Percentiles rank a stretch among this genome's conserved stretches.
Evolutionary conservation across 1,140 invertebrate species (phyloP).

Genomic region (Heliconius melpomene): DNA sequence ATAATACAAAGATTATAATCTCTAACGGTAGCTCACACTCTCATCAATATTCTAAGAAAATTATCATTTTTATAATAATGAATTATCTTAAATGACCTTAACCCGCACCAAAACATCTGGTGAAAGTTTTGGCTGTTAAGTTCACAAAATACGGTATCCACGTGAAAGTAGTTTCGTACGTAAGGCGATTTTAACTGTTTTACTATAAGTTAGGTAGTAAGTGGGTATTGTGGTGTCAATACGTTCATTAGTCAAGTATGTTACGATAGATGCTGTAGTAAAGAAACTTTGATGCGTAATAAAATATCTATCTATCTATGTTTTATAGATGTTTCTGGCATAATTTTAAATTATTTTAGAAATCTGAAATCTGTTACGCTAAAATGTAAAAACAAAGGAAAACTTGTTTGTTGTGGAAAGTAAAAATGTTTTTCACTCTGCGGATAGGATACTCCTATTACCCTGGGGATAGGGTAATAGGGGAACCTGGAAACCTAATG

Average conservation of each 20-base stretch:
- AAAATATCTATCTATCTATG: no score
- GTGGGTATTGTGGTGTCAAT: not conserved
- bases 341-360: no score
- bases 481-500: no score
- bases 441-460: no score
- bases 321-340: no score
- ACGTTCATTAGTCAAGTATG: not conserved
- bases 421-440: no score
- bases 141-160: slow-evolving; percentile 28
- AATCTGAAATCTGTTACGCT: no score
- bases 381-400: no score
- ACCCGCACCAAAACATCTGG: slow-evolving; percentile 27
- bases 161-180: slow-evolving; percentile 17
- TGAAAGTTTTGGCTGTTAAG: slow-evolving; percentile 23
- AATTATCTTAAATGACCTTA: slow-evolving; percentile 19
- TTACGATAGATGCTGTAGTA: not conserved
- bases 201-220: not conserved
- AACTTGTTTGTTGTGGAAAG: no score
- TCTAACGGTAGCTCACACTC: not conserved
- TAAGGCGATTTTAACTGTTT: slow-evolving; percentile 4
- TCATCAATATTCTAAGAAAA: not conserved
- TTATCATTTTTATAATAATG: not conserved
- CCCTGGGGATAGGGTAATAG: no score
- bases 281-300: not conserved
- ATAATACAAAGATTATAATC: not conserved